Evolutionary conservation across 2,888 invertebrate genomes (phyloP).

Genomic region (Trisateles emortualis): DNA sequence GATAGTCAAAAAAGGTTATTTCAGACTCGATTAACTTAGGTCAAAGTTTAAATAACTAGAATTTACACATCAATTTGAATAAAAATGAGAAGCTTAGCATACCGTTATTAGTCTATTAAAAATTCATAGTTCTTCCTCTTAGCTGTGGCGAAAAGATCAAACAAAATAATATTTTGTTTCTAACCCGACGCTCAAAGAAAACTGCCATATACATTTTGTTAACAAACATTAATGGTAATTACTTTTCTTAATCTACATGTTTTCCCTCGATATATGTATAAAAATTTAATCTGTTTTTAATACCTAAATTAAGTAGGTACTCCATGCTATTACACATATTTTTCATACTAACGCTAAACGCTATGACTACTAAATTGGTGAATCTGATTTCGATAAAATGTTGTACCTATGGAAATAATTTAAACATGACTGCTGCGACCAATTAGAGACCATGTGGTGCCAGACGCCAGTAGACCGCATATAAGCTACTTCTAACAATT

Average conservation of each 20-base stretch:
- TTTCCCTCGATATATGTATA: not conserved
- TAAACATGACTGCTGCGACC: too few relatives aligned
- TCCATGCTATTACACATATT: too few relatives aligned
- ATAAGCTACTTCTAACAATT: too few relatives aligned
- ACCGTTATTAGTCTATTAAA: slow-evolving; percentile 58
- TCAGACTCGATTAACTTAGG: not conserved
- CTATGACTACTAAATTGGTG: too few relatives aligned
- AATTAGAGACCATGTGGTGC: too few relatives aligned
- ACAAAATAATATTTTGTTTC: slow-evolving; percentile 6
- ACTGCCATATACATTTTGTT: not conserved
- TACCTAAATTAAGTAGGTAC: too few relatives aligned
- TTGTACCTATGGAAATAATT: too few relatives aligned
- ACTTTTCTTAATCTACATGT: not conserved
- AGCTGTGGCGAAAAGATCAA: slow-evolving; percentile 14
- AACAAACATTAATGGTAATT: slow-evolving; percentile 6
- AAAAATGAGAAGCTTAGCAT: slow-evolving; percentile 66
- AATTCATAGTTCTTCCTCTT: slow-evolving; percentile 57
- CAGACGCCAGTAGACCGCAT: too few relatives aligned
- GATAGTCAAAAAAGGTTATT: too few relatives aligned
- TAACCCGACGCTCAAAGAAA: not conserved
- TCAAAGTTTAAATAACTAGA: slow-evolving; percentile 47
- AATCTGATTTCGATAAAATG: too few relatives aligned
- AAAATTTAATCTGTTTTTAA: not conserved
- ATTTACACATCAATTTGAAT: slow-evolving; percentile 60
- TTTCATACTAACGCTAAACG: too few relatives aligned